Evolutionary conservation across 92 coral and sea anemone species (phyloP), one percentile per base, ranked within the genome.

Genomic region (Porites lobata): DNA sequence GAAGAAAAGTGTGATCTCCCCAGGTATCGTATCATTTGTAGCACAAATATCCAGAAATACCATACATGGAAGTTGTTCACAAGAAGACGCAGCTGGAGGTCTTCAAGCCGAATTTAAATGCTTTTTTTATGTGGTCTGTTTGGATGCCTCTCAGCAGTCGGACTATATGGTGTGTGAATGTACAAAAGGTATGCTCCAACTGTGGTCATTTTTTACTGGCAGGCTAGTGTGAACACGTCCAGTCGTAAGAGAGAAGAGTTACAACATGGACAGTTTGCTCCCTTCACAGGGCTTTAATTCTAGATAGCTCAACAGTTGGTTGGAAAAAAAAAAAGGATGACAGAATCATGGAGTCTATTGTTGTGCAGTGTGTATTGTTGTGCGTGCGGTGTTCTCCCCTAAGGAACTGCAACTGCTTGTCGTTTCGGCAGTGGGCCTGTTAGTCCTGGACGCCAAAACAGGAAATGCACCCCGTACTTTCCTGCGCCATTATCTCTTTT

Each of bases 351-450:
- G 43, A 32, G 43, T 32, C 4, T 1, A 32, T 32, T 32, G 3
- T 32, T 32, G 24, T 22, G 24, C 24, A n/a, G n/a, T n/a, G n/a
- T n/a, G n/a, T n/a, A n/a, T n/a, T n/a, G n/a, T n/a, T n/a, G n/a
- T n/a, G n/a, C n/a, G 19, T 57, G 84, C 63, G 62, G 8, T 2
- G 21, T 80, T 80, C 18, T 80, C 84, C 43, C 84, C 73, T 8
- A 26, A 43, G 11, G 84, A 80, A 50, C 50, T 22, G 0, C 0
- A 26, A 2, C 67, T 65, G 12, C 20, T 80, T 21, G 47, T 67
- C 8, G 22, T 52, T 22, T 10, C 2, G 8, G 13, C 10, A 15
- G 12, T 14, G 4, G 17, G 11, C 50, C 6, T 50, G 20, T 15
- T 2, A 15, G 70, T 80, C 20, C 84, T 80, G 7, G 74, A 67